Evolutionary conservation across 2,113 vertebrate species (phyloP), one percentile per base, ranked within the genome.

Genomic region (Pygoscelis adeliae): DNA sequence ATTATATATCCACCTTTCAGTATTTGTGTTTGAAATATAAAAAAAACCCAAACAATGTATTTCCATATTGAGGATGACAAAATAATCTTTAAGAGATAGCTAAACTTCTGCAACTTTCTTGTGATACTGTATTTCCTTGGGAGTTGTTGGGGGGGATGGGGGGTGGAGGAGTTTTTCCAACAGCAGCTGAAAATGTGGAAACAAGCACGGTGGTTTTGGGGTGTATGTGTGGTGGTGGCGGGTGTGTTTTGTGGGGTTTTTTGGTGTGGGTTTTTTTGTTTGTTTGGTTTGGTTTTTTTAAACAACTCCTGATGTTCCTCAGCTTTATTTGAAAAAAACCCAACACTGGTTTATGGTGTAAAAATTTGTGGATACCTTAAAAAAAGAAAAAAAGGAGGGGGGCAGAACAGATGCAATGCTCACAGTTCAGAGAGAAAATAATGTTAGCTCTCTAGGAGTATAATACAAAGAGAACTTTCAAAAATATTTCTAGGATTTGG

Each of bases 171-270:
- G 3, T 21, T 86, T 59, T 80, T 44, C 34, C 3, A 3, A 42
- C 8, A 29, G 10, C 6, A 19, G 5, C 12, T 59, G 17, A 25
- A 80, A 87, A 65, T 10, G 2, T n/a, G 6, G 44, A 59, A 80
- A 38, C 1, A 40, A 73, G 13, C 13, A 8, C 36, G 15, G 8
- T 30, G 34, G 0, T 29, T 69, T 69, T 16, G 7, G 42, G 42
- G 42, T 42, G 5, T 13, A 11, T 7, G 6, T n/a, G 10, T 4
- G 1, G 53, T 42, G 8, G 26, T 6, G 25, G 8, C 10, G 2
- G 14, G 1, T 49, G 38, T 62, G 23, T 9, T 9, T 38, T 1
- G 1, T 15, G 47, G 14, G 11, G 2, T n/a, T 15, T 15, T 44
- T 40, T 50, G 34, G 10, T 12, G 18, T 20, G 11, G 15, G 3